phyloP scores from a whole-genome alignment of 2,888 invertebrate genomes.

The Miltochrista miniata region DNA sequence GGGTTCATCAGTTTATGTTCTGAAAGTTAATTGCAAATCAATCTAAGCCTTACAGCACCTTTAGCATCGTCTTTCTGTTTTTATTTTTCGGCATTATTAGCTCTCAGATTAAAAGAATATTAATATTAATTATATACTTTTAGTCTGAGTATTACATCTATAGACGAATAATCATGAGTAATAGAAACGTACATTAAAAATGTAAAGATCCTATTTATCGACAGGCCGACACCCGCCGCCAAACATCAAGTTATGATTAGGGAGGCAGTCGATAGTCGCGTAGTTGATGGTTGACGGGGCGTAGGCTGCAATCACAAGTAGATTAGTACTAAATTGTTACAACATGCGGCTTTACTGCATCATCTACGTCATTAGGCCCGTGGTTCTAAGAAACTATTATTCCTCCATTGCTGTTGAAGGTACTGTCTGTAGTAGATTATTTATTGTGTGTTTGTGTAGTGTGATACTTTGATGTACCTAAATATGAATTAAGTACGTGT shows the following conservation, averaged over 20 bases:
- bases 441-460: too few species aligned
- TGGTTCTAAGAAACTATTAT: conserved; percentile 24
- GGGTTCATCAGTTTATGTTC: too few species aligned
- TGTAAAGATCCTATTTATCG: conserved; percentile 17
- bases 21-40: too few species aligned
- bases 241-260: conserved; percentile 22
- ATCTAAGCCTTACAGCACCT: too few species aligned
- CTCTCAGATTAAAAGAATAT: too few species aligned
- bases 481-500: too few species aligned
- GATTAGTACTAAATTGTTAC: conserved; percentile 26
- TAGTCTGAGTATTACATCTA: too few species aligned
- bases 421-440: neutral
- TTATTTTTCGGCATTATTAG: neutral
- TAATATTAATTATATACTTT: too few species aligned
- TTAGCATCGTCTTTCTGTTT: neutral
- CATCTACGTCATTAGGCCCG: conserved; percentile 22
- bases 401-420: conserved; percentile 22
- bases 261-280: neutral
- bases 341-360: conserved; percentile 15
- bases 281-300: neutral
- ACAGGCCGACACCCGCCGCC: too few species aligned
- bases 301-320: conserved; percentile 31
- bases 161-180: neutral
- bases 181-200: conserved; percentile 19
- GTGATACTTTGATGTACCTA: neutral